These are phyloP conservation scores for Entelurus aequoreus DNA, from an alignment of 2,113 vertebrate species.

Conservation along the genomic window DNA sequence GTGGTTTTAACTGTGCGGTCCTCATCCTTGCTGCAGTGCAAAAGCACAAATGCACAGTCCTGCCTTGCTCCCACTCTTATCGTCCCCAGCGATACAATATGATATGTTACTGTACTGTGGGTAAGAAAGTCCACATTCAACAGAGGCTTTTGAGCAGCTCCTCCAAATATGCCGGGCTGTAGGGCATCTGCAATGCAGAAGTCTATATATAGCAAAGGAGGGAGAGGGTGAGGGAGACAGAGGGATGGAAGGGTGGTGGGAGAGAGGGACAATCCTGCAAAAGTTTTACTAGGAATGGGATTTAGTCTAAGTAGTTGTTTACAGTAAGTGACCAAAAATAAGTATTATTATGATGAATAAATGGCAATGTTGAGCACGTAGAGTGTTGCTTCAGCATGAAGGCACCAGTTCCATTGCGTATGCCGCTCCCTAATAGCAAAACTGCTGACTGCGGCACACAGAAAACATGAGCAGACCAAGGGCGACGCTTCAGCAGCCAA, in stretches of 20 bases:
- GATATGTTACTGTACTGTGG: constrained; percentile 6
- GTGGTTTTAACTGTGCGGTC: constrained; percentile 32
- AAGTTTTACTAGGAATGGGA: neutral
- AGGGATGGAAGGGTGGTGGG: constrained; percentile 1
- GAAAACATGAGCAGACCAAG: constrained; percentile 33
- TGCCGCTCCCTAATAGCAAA: constrained; percentile 50
- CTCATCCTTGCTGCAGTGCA: constrained; percentile 50
- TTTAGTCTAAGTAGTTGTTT: no score
- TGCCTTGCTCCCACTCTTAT: constrained; percentile 2
- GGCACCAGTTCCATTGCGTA: constrained; percentile 50
- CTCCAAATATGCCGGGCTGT: constrained; percentile 59
- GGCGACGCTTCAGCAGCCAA: constrained; percentile 10
- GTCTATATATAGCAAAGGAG: constrained; percentile 73
- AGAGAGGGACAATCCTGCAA: constrained; percentile 8
- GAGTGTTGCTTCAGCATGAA: constrained; percentile 28
- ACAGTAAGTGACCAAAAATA: no score
- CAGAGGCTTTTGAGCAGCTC: constrained; percentile 41
- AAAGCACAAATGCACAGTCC: neutral
- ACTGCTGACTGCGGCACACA: constrained; percentile 56
- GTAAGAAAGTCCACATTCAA: constrained; percentile 33
- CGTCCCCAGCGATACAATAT: neutral
- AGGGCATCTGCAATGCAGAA: constrained; percentile 80
- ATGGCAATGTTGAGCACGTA: constrained; percentile 44
- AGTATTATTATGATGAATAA: constrained; percentile 16
- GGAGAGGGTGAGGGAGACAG: constrained; percentile 35